These are phyloP conservation scores for Sebastes glaucus DNA, from an alignment of 2,797 vertebrate genomes.

Conservation along the genomic window DNA sequence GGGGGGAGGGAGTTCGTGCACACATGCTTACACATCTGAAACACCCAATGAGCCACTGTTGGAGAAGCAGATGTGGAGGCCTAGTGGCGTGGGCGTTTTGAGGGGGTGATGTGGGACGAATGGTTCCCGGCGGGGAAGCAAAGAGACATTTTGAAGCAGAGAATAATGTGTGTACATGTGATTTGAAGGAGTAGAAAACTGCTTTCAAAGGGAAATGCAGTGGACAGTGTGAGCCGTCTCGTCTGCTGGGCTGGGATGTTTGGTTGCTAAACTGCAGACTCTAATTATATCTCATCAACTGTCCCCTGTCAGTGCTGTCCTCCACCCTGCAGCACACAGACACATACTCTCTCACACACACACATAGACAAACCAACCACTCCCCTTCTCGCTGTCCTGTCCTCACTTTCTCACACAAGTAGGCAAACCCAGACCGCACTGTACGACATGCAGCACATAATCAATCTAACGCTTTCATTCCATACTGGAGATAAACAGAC, in stretches of 20 bases:
- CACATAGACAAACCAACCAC: constrained; percentile 18
- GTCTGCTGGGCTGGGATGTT: constrained; percentile 63
- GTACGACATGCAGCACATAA: constrained; percentile 35
- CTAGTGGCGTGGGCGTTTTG: constrained; percentile 26
- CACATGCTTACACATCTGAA: constrained; percentile 52
- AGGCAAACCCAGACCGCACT: constrained; percentile 7
- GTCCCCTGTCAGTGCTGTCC: constrained; percentile 72
- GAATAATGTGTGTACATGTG: not conserved
- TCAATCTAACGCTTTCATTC: constrained; percentile 45
- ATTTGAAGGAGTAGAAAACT: not conserved
- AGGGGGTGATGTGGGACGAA: constrained; percentile 31
- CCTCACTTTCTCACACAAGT: constrained; percentile 57
- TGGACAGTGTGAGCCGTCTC: constrained; percentile 37
- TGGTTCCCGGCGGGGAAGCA: not conserved
- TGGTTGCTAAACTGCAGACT: constrained; percentile 62
- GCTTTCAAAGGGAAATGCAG: constrained; percentile 2
- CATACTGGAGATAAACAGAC: constrained; percentile 38
- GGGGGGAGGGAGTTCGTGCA: not conserved
- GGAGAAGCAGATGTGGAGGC: constrained; percentile 56
- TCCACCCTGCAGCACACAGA: constrained; percentile 57
- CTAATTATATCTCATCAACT: constrained; percentile 84
- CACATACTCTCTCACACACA: constrained; percentile 20
- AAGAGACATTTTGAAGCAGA: not conserved
- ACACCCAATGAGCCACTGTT: constrained; percentile 49
- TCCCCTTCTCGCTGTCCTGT: constrained; percentile 21